A percentile compares a stretch with the other conserved stretches of the same genome.
These are phyloP conservation scores for Melanotaenia parkinsoni DNA, from an alignment of 2,797 vertebrate species.

Conservation along the genomic window DNA sequence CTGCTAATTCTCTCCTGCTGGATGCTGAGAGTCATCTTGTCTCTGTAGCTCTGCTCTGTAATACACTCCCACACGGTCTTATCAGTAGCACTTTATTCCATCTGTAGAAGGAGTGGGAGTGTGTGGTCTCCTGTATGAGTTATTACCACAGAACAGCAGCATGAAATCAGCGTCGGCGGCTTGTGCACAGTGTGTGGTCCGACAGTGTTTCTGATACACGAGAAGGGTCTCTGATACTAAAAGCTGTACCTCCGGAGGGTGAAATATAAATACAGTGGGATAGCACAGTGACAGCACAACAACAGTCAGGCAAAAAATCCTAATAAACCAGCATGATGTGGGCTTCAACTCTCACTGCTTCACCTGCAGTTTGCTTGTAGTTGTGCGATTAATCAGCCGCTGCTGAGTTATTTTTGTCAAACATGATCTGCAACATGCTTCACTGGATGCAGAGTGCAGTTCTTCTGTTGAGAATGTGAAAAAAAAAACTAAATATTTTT, in stretches of 20 bases:
- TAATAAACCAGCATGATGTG: constrained; percentile 31
- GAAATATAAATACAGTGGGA: constrained; percentile 63
- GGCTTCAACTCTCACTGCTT: constrained; percentile 20
- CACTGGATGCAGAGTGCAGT: not conserved
- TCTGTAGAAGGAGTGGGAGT: constrained; percentile 68
- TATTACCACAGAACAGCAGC: constrained; percentile 72
- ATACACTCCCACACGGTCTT: constrained; percentile 72
- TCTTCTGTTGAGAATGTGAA: no score
- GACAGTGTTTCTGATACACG: constrained; percentile 53
- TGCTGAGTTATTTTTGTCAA: constrained; percentile 15
- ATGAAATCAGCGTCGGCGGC: constrained; percentile 74
- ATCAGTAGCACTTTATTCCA: constrained; percentile 71
- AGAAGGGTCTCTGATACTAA: constrained; percentile 75
- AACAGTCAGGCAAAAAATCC: constrained; percentile 25
- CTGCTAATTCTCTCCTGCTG: constrained; percentile 55
- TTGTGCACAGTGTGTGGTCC: constrained; percentile 71
- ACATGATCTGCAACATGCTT: constrained; percentile 10
- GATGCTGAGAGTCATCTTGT: constrained; percentile 60
- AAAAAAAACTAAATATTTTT: no score
- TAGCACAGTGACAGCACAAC: constrained; percentile 45
- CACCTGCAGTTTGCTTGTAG: constrained; percentile 25
- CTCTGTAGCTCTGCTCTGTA: constrained; percentile 48
- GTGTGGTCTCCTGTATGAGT: constrained; percentile 71
- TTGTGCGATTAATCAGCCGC: constrained; percentile 11
- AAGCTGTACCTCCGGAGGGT: constrained; percentile 56